Base-by-base conservation (phyloP, 1,140 invertebrate genomes). In the Achatina immaculata region DNA sequence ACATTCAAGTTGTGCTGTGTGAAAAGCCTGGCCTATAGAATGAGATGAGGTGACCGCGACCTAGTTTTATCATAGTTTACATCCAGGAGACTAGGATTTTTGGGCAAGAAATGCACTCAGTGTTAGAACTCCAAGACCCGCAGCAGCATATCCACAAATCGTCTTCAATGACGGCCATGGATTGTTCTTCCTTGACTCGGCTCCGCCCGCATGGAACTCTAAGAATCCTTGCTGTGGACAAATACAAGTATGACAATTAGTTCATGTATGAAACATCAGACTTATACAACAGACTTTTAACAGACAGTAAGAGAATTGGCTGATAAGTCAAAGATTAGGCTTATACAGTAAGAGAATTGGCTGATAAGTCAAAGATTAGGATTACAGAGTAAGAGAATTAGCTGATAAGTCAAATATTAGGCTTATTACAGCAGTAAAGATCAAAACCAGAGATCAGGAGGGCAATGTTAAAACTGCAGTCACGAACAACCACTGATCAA, bases 211-310 rank as follows among this genome's bases (percentile, higher is more conserved):
- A 36, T 82, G 76, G 58, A 84, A 84, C 43, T 82, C 81, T 66
- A 82, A 43, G 42, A 84, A 84, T 28, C 83, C 83, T 65, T 82
- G 62, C 83, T 84, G 83, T 40, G 69, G 71, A 55, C 62, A n/a
- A 76, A 40, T 69, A 24, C 78, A 66, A 66, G 3, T 40, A 31
- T 31, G 7, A 68, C 3, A 3, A 34, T 40, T 36, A 36, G 31
- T 1, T 11, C 6, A 9, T 65, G 24, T 36, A 28, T 36, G 24
- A 24, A 24, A 65, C 24, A 65, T 7, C 6, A 7, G 9, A 65
- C 24, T n/a, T n/a, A n/a, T n/a, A n/a, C 62, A 65, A 28, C 7
- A 6, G 24, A 65, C 9, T 7, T 36, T 65, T 7, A 65, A 65
- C 34, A 36, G 24, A 28, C 9, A n/a, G 7, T 36, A n/a, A 65